Evolutionary conservation across 2,797 vertebrate genomes (phyloP), one percentile per base, ranked within the genome.

Genomic region (Rhyacichthys aspro): DNA sequence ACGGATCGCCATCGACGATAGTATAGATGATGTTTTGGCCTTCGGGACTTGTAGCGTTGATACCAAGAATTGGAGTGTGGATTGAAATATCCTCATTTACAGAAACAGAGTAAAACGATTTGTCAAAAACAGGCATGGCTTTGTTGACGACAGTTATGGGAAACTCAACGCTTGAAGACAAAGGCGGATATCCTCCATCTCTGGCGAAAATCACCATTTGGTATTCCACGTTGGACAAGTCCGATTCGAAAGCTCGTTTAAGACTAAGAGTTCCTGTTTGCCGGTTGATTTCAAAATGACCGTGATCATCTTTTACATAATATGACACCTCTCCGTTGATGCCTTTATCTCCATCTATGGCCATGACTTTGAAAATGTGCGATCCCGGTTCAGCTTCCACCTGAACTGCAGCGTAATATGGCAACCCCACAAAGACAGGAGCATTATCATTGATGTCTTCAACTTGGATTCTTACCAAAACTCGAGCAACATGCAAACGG

Each of bases 141-240:
- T 96, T 96, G 90, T 99, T 99, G 65, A 98, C 97, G 9, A 99
- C 95, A n/a, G 95, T 98, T 67, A 99, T 95, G 6, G 96, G 94
- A 70, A 99, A 95, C 58, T 96, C 95, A 62, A 95, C 87, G 0
- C 61, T 93, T 0, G 95, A 92, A 19, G 94, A 97, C 14, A 98
- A 80, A 0, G 95, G 89, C 5, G 95, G 95, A 74, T 90, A 89
- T 15, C 98, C 98, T 5, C 94, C 91, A 61, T 99, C 98, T 86
- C 88, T 95, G 57, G 96, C 96, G 43, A 94, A 91, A 71, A 99
- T 75, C 34, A 95, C 86, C 76, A 98, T 91, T 59, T 93, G 88
- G 67, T 98, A 99, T 71, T 99, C 97, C 69, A 95, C 91, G 74
- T 96, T 98, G n/a, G 96, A 97, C 62, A 98, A 86, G 70, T 99